Percentiles rank a stretch among this genome's conserved stretches.
These are phyloP conservation scores for Bibio marci DNA, from an alignment of 2,888 invertebrate genomes.

Conservation along the genomic window DNA sequence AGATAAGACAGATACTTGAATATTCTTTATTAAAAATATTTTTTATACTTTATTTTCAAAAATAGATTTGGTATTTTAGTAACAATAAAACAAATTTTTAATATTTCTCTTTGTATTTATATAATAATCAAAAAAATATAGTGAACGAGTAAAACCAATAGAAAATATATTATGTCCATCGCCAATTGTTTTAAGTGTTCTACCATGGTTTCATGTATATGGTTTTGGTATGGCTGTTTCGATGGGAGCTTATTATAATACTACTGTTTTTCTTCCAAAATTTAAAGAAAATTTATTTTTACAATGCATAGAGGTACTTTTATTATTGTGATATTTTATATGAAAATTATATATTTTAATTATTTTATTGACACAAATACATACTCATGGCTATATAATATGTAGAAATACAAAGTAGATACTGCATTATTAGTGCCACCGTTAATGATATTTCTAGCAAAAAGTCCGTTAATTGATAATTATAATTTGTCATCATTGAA, in stretches of 20 bases:
- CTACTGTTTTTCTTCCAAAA: conserved; percentile 38
- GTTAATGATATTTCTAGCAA: conserved; percentile 64
- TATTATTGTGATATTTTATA: conserved; percentile 5
- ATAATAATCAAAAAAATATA: too few relatives aligned
- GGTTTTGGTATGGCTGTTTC: conserved; percentile 41
- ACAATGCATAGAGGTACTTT: conserved; percentile 30
- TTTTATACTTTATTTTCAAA: too few relatives aligned
- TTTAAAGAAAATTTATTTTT: conserved; percentile 60
- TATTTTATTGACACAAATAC: too few relatives aligned
- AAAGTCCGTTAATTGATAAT: conserved; percentile 56
- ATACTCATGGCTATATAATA: too few relatives aligned
- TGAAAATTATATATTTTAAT: too few relatives aligned
- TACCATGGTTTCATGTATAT: conserved; percentile 74
- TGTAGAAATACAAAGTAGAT: conserved; percentile 35
- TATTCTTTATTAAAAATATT: too few relatives aligned
- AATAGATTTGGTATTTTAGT: too few relatives aligned
- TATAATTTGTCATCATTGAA: conserved; percentile 58
- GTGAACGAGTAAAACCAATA: too few relatives aligned
- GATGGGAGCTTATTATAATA: conserved; percentile 34
- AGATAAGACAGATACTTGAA: too few relatives aligned
- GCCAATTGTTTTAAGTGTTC: conserved; percentile 37
- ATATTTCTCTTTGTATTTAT: too few relatives aligned
- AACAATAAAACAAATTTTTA: too few relatives aligned
- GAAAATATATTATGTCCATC: too few relatives aligned
- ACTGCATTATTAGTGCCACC: conserved; percentile 65